Conservation (phyloP, 2,797 vertebrate genomes). For the Hydrocynus forskahlii region DNA sequence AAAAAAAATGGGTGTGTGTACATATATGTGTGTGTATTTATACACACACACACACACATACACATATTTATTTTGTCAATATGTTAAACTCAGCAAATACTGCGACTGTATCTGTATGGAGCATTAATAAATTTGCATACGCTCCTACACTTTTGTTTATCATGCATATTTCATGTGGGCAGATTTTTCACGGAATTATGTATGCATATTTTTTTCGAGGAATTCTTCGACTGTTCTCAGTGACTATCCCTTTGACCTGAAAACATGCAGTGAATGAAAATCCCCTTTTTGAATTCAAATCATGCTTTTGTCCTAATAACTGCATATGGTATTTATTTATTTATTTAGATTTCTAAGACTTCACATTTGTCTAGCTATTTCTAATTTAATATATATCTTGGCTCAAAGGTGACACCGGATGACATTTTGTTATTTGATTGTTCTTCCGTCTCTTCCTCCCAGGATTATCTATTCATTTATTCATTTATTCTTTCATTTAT, state of each 20-base stretch:
- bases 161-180: neutral
- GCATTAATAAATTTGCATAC: too few species aligned
- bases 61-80: too few species aligned
- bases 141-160: too few species aligned
- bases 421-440: conserved; percentile 16
- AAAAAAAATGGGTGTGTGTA: too few species aligned
- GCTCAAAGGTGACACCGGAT: conserved; percentile 37
- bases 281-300: neutral
- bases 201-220: neutral
- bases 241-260: neutral
- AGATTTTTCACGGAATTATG: neutral
- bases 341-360: neutral
- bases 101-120: neutral
- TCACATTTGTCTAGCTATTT: conserved; percentile 5
- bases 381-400: conserved; percentile 28
- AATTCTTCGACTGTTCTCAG: neutral
- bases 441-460: conserved; percentile 35
- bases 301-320: conserved; percentile 4
- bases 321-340: neutral
- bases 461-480: conserved; percentile 60
- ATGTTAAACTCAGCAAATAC: too few species aligned
- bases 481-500: conserved; percentile 65
- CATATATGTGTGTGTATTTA: too few species aligned
- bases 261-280: neutral
- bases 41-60: too few species aligned